These are phyloP conservation scores for Acomys russatus DNA, from an alignment of 2,797 vertebrate species.

Conservation along the genomic window DNA sequence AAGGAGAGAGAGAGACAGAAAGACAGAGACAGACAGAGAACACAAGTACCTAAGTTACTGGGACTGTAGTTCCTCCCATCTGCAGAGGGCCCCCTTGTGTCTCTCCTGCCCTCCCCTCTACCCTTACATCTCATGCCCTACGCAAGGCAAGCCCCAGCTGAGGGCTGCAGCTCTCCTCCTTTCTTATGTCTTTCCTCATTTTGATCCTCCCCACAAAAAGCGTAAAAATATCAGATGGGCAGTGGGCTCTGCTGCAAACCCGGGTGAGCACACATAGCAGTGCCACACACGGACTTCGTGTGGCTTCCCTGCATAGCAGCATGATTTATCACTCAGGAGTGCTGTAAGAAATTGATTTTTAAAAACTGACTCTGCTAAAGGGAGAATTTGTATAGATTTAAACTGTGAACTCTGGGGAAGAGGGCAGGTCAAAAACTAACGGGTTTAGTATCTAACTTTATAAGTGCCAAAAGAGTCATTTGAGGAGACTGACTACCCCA, in stretches of 20 bases:
- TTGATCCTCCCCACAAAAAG: background rate
- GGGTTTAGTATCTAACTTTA: background rate
- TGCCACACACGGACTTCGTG: accelerated
- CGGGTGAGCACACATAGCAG: background rate
- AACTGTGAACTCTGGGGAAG: background rate
- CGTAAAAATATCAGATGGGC: accelerated
- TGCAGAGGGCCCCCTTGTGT: background rate
- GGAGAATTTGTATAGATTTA: background rate
- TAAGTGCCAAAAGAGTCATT: background rate
- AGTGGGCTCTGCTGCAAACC: accelerated
- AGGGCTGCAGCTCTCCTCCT: accelerated
- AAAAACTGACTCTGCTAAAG: background rate
- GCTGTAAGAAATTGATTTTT: background rate
- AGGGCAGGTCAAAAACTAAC: background rate
- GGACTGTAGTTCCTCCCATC: constrained; percentile 1
- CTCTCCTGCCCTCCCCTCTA: background rate
- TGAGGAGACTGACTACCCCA: background rate
- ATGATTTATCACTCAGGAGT: background rate
- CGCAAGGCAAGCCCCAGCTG: accelerated
- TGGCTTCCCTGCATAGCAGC: background rate
- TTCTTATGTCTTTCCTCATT: background rate
- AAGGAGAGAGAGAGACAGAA: accelerated
- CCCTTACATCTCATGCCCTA: background rate
- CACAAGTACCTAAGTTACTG: background rate
- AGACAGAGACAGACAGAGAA: too few species aligned